A percentile compares a stretch with the other conserved stretches of the same genome.
phyloP scores from a whole-genome alignment of 2,797 vertebrate species.

The Luscinia megarhynchos region DNA sequence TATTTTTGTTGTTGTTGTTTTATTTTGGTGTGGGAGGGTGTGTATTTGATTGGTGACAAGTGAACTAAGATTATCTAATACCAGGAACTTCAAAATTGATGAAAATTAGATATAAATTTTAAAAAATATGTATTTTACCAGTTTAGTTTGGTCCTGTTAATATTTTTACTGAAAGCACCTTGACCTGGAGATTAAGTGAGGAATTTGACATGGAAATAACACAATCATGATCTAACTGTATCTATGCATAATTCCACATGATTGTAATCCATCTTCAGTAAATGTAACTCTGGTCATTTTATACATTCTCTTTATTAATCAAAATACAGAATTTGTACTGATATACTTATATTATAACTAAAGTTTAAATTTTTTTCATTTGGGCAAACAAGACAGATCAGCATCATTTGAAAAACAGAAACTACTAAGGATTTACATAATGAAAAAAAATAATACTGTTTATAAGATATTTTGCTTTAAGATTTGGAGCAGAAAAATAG shows the following conservation, averaged over 20 bases:
- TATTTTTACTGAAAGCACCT: background rate
- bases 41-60: background rate
- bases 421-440: background rate
- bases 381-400: background rate
- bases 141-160: background rate
- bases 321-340: background rate
- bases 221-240: background rate
- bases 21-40: fast-evolving
- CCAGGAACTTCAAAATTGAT: background rate
- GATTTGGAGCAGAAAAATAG: background rate
- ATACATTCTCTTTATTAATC: background rate
- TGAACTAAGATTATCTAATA: background rate
- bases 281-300: background rate
- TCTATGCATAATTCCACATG: background rate
- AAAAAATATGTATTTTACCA: background rate
- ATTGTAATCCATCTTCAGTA: background rate
- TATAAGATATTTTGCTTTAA: background rate
- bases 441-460: background rate
- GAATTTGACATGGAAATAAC: background rate
- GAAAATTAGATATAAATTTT: background rate
- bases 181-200: background rate
- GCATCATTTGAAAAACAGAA: background rate
- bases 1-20: too few relatives aligned
- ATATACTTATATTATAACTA: background rate
- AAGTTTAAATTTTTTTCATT: background rate